Evolutionary conservation across 1,140 invertebrate genomes (phyloP), one percentile per base, ranked within the genome.

Genomic region (Drosophila pseudoananassae): DNA sequence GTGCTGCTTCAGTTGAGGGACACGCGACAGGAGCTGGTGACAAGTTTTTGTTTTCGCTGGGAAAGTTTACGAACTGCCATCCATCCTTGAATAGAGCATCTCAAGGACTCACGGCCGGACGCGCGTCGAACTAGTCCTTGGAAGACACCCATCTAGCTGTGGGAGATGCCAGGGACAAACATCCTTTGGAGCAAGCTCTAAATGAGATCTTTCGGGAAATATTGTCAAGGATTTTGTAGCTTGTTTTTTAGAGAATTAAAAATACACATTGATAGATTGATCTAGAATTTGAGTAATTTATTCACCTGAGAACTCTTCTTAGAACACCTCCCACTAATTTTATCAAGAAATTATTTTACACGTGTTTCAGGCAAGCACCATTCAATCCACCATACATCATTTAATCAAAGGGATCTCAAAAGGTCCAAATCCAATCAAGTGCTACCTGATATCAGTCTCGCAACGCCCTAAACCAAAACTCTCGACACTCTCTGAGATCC

Each of bases 11-110:
- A 76, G 78, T 78, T 79, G 78, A 89, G 83, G 84, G 85, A 90
- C 87, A 90, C 85, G 87, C 85, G 87, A 90, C 85, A 89, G 85
- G 85, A 90, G 85, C 87, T 90, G 81, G 75, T 76, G 77, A 81
- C 87, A 87, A 89, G 81, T 85, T 81, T 53, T 58, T 59, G 55
- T 63, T 33, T 46, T n/a, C 9, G 27, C 23, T 46, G 69, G 52
- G 52, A 74, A 66, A 65, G 53, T 79, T 64, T 36, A 27, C 14
- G 12, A 12, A 12, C 10, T 12, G 33, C 33, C 10, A 36, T 36
- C 9, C 31, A 9, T 31, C 31, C 31, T 9, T 31, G 31, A 31
- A 10, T 31, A 33, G 9, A 15, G 60, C 10, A 61, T 46, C 58
- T 72, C 80, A 84, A 83, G 80, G 80, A 7, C 29, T 59, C 40